Evolutionary conservation across 1,140 invertebrate genomes (phyloP).

Genomic region (Drosophila lacertosa): DNA sequence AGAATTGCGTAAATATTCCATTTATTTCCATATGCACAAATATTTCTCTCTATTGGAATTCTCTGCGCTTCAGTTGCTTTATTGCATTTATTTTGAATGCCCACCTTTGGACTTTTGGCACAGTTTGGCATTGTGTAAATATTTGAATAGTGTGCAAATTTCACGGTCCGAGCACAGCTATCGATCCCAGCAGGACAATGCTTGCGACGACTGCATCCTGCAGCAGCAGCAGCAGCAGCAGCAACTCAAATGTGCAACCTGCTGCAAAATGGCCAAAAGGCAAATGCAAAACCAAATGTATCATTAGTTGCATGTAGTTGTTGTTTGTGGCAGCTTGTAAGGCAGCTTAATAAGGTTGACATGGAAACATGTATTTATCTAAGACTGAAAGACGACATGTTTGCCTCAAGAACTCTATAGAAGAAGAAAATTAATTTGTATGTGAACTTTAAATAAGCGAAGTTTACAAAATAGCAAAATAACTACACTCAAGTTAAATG

Average conservation of each 20-base stretch:
- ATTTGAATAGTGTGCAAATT: conserved; percentile 24
- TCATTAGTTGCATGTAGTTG: conserved; percentile 5
- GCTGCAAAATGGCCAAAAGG: conserved; percentile 19
- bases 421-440: no score
- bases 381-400: neutral
- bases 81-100: conserved; percentile 18
- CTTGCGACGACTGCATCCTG: neutral
- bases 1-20: neutral
- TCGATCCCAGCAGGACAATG: neutral
- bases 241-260: conserved; percentile 11
- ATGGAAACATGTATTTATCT: neutral
- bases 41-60: neutral
- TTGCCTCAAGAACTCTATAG: no score
- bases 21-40: neutral
- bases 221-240: conserved; percentile 7
- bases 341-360: neutral
- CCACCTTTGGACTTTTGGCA: conserved; percentile 20
- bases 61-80: conserved; percentile 7
- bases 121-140: conserved; percentile 14
- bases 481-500: no score
- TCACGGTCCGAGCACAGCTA: conserved; percentile 8
- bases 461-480: no score
- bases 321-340: neutral
- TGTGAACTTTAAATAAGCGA: no score
- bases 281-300: neutral